These are phyloP conservation scores for Notarius lentiginosus DNA, from an alignment of 2,113 vertebrate genomes.

Conservation along the genomic window DNA sequence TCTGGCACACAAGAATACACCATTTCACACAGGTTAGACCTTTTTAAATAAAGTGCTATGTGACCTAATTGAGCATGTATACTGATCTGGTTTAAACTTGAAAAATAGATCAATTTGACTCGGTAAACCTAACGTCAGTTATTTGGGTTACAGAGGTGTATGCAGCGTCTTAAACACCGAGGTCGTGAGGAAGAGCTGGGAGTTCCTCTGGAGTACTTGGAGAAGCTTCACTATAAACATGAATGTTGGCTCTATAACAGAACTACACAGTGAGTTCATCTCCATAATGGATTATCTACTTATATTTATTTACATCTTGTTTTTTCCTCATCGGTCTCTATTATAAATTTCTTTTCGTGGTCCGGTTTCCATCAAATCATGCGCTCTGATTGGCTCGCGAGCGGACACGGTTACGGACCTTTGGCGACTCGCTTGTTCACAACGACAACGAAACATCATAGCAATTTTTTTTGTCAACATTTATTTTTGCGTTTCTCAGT, in stretches of 20 bases:
- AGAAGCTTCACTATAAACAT: constrained; percentile 83
- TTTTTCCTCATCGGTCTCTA: too few species aligned
- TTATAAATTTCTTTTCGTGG: too few species aligned
- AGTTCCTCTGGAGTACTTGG: constrained; percentile 82
- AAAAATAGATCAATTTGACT: too few species aligned
- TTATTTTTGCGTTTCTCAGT: too few species aligned
- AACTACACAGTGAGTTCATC: constrained; percentile 71
- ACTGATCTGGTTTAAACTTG: background rate
- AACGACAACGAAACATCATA: too few species aligned
- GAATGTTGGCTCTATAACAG: constrained; percentile 79
- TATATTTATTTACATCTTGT: too few species aligned
- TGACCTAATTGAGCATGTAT: background rate
- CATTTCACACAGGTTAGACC: background rate
- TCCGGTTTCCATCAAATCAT: too few species aligned
- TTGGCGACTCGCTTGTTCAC: too few species aligned
- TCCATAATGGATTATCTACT: background rate
- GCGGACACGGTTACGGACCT: too few species aligned
- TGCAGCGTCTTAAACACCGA: constrained; percentile 76
- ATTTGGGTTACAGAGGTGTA: constrained; percentile 75
- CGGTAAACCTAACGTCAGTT: background rate
- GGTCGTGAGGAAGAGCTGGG: constrained; percentile 80
- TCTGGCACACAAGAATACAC: background rate
- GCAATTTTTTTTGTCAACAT: too few species aligned
- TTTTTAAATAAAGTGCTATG: background rate
- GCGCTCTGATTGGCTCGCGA: too few species aligned